These are phyloP conservation scores for Suncus etruscus DNA, from an alignment of 2,113 vertebrate species.

Conservation along the genomic window DNA sequence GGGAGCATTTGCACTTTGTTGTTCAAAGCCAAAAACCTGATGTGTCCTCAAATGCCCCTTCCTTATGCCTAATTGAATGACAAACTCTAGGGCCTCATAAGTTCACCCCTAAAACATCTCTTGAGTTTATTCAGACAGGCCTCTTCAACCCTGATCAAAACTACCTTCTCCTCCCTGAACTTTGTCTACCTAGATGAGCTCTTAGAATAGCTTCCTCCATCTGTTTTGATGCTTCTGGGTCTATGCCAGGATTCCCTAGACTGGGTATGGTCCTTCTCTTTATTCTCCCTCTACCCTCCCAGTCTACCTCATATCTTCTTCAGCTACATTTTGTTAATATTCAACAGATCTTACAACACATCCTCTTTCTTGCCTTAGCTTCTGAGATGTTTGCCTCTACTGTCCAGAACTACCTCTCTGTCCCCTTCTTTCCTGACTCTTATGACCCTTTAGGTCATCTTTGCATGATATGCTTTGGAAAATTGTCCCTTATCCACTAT, in stretches of 20 bases:
- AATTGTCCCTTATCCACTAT: neutral
- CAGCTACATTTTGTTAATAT: neutral
- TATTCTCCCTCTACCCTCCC: neutral
- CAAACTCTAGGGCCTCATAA: neutral
- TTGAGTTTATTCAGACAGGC: neutral
- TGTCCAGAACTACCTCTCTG: neutral
- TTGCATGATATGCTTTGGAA: neutral
- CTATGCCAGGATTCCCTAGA: neutral
- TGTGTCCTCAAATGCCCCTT: rapidly evolving
- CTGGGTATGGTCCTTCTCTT: neutral
- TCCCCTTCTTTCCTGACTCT: neutral
- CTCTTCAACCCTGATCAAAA: neutral
- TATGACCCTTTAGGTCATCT: neutral
- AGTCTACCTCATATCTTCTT: neutral
- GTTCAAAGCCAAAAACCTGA: neutral
- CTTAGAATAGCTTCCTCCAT: neutral
- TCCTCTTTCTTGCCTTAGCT: neutral
- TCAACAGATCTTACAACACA: neutral
- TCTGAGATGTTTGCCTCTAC: neutral
- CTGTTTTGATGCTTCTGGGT: neutral
- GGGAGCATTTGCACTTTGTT: neutral
- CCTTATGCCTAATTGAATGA: no score
- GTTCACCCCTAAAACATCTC: neutral
- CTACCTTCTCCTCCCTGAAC: neutral
- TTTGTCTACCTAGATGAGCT: neutral